phyloP scores from a whole-genome alignment of 2,797 vertebrate species.

The Petrocephalus sullivani region DNA sequence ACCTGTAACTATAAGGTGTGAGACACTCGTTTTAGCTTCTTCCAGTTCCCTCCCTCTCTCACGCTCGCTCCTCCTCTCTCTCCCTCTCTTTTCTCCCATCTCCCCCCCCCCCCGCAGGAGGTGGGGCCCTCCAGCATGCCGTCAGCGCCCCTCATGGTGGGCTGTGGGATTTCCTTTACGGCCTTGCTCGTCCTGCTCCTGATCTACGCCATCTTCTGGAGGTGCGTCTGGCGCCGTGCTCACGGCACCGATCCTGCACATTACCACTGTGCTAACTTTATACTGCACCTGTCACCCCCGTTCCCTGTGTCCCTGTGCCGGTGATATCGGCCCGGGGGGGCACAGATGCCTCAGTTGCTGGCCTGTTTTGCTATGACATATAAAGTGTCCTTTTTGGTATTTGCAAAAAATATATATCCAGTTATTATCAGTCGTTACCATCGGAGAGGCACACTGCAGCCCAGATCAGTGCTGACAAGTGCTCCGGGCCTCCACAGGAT shows the following conservation, averaged over 20 bases:
- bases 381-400: conserved; percentile 10
- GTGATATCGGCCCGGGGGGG: not conserved
- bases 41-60: not conserved
- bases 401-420: conserved; percentile 10
- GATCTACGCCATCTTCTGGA: conserved; percentile 96
- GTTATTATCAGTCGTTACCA: not conserved
- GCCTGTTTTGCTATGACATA: not conserved
- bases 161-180: conserved; percentile 90
- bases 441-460: not conserved
- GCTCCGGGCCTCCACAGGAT: not conserved
- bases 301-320: not conserved
- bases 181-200: conserved; percentile 87
- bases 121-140: conserved; percentile 85
- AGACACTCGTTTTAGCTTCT: not conserved
- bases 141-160: conserved; percentile 94
- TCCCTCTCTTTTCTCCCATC: conserved; percentile 17
- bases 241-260: not conserved
- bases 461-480: conserved; percentile 4
- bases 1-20: not conserved
- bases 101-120: conserved; percentile 55
- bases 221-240: conserved; percentile 58
- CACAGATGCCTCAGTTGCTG: not conserved
- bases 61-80: not conserved
- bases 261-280: not conserved
- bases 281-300: not conserved